phyloP scores from a whole-genome alignment of 2,888 invertebrate genomes.

The Plusia festucae region DNA sequence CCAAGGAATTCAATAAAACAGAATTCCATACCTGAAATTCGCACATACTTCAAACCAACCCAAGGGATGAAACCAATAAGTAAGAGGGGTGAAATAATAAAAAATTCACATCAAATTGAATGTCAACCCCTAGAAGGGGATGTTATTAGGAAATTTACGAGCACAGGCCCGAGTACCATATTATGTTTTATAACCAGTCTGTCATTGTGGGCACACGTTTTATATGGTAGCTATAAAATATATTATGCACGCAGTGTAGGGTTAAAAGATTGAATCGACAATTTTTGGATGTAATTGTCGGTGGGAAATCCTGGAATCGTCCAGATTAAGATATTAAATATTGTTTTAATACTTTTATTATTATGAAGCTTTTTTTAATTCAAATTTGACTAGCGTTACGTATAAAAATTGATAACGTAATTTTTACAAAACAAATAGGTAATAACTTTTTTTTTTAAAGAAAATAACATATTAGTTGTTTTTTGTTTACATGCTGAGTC shows the following conservation, averaged over 20 bases:
- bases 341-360: no score
- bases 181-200: constrained; percentile 63
- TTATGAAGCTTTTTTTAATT: no score
- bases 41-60: constrained; percentile 13
- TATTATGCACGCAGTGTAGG: constrained; percentile 53
- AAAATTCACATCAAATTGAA: constrained; percentile 64
- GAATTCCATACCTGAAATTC: constrained; percentile 40
- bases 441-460: no score
- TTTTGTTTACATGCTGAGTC: no score
- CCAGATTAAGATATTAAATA: background rate
- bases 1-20: constrained; percentile 29
- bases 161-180: constrained; percentile 55
- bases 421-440: no score
- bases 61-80: constrained; percentile 57
- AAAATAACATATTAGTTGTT: no score
- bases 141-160: constrained; percentile 67
- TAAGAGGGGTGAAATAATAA: constrained; percentile 55
- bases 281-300: constrained; percentile 50
- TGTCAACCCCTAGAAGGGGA: constrained; percentile 57
- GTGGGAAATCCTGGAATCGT: background rate
- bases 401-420: no score
- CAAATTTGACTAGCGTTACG: no score
- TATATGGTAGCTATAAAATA: constrained; percentile 61
- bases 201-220: constrained; percentile 57
- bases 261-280: constrained; percentile 59